A percentile compares a stretch with the other conserved stretches of the same genome.
Evolutionary conservation across 2,113 vertebrate genomes (phyloP).

Genomic region (Pseudolaguvia tuberculata): DNA sequence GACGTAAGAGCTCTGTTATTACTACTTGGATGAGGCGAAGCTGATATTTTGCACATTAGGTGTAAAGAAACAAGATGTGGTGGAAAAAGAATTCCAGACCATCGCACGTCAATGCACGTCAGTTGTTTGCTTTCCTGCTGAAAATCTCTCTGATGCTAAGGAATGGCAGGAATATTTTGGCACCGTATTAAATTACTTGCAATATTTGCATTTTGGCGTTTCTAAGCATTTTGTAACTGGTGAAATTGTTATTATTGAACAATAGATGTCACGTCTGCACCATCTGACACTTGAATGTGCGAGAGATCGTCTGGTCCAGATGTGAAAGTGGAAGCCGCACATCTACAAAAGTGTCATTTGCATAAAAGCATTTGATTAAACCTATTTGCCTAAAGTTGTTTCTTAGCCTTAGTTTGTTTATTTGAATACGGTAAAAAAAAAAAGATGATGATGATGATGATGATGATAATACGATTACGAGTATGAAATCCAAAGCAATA

Average conservation of each 20-base stretch:
- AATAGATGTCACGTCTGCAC: not conserved
- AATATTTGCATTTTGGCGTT: not conserved
- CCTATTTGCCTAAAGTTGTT: not conserved
- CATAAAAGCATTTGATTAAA: not conserved
- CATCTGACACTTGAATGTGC: not conserved
- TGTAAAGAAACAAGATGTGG: constrained; percentile 11
- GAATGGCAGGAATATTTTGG: constrained; percentile 26
- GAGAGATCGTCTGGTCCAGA: not conserved
- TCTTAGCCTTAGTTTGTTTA: not conserved
- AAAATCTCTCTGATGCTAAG: constrained; percentile 10
- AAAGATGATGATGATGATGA: too few relatives aligned
- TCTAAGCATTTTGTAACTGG: constrained; percentile 20
- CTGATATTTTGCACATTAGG: constrained; percentile 20
- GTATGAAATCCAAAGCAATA: not conserved
- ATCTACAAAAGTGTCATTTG: not conserved
- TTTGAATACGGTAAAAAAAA: not conserved
- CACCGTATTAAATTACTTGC: constrained; percentile 43
- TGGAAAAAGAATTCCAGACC: not conserved
- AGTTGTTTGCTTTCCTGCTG: constrained; percentile 17
- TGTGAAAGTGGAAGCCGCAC: not conserved
- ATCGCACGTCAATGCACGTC: not conserved
- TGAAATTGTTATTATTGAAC: not conserved
- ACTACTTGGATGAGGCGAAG: constrained; percentile 1
- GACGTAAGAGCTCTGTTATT: constrained; percentile 23
- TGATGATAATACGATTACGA: too few relatives aligned